Evolutionary conservation across 2,797 vertebrate species (phyloP).

Genomic region (Anabacerthia variegaticeps): DNA sequence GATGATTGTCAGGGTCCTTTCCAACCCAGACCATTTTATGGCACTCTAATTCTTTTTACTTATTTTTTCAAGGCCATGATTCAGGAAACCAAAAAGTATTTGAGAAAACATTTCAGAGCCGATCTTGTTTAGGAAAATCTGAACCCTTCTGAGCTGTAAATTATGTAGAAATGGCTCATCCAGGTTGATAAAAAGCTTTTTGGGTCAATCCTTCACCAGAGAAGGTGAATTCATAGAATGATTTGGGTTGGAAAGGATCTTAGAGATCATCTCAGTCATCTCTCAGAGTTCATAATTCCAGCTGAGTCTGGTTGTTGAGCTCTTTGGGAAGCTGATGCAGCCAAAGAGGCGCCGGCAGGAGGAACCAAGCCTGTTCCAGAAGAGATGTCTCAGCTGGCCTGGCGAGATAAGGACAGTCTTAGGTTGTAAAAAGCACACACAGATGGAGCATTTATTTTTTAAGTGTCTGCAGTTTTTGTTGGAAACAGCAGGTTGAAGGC

Average conservation of each 20-base stretch:
- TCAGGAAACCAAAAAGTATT: background rate
- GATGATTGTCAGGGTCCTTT: background rate
- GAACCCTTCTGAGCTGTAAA: background rate
- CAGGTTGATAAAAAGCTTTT: background rate
- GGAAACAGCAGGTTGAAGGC: background rate
- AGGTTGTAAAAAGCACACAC: background rate
- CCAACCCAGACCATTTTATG: background rate
- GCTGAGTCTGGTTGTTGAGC: background rate
- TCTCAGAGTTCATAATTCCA: background rate
- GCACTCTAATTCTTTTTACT: background rate
- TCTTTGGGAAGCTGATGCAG: background rate
- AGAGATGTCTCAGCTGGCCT: background rate
- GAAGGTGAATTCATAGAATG: accelerated
- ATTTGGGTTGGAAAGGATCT: background rate
- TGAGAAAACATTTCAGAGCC: background rate
- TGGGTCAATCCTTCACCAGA: accelerated
- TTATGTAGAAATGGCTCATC: background rate
- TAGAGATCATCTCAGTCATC: background rate
- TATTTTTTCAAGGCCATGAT: background rate
- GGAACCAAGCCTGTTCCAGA: slow-evolving; percentile 26
- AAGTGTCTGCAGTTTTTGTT: background rate
- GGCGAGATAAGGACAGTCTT: slow-evolving; percentile 14
- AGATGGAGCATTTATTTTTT: background rate
- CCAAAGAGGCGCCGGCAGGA: background rate
- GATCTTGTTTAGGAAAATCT: background rate